Conservation (phyloP, 2,113 vertebrate species). For the Pterophyllum scalare region DNA sequence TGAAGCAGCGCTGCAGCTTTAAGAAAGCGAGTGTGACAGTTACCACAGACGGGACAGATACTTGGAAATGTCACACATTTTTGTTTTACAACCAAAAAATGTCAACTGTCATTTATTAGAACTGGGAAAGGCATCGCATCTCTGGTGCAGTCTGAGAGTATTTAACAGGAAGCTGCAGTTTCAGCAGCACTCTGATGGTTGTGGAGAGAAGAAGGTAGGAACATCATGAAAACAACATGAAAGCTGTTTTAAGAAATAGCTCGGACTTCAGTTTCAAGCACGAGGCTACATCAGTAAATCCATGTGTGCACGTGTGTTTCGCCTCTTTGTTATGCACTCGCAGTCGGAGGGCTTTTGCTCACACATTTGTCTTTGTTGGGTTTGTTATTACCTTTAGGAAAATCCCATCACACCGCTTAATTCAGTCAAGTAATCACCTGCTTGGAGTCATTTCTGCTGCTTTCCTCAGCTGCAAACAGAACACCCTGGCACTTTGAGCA, state of each 20-base stretch:
- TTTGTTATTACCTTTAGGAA: constrained; percentile 54
- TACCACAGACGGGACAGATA: background rate
- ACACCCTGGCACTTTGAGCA: constrained; percentile 35
- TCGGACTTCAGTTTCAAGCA: background rate
- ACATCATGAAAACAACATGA: background rate
- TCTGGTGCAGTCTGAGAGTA: background rate
- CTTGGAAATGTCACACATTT: constrained; percentile 24
- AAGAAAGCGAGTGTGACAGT: background rate
- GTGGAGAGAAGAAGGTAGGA: background rate
- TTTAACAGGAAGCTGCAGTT: background rate
- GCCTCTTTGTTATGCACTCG: constrained; percentile 37
- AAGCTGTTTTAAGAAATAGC: background rate
- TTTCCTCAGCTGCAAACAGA: constrained; percentile 54
- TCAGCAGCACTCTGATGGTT: background rate
- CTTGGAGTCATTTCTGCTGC: constrained; percentile 56
- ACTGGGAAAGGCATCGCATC: background rate
- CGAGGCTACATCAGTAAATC: background rate
- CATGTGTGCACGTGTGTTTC: constrained; percentile 26
- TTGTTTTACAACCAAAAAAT: constrained; percentile 12
- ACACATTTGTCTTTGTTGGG: constrained; percentile 55
- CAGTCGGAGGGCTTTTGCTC: constrained; percentile 7
- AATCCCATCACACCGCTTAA: constrained; percentile 63
- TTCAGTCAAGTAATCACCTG: constrained; percentile 65
- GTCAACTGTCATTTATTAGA: background rate
- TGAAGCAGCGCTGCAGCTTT: background rate